A percentile compares a stretch with the other conserved stretches of the same genome.
Conservation (phyloP, 1,140 invertebrate genomes). For the Macrotrachela quadricornifera region DNA sequence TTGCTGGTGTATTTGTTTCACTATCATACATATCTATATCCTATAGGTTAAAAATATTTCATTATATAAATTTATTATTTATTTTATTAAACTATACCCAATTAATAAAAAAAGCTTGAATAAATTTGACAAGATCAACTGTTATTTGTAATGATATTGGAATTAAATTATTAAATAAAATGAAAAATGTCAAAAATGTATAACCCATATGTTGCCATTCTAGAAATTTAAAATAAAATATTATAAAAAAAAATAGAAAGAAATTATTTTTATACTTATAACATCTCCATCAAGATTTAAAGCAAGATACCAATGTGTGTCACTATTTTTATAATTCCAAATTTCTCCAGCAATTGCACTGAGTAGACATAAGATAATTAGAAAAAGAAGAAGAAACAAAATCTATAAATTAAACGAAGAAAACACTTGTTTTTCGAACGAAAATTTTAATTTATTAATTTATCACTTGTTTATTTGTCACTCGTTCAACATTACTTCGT, state of each 20-base stretch:
- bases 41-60: constrained; percentile 37
- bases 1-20: constrained; percentile 69
- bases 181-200: constrained; percentile 92
- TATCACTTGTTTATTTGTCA: constrained; percentile 44
- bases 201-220: constrained; percentile 60
- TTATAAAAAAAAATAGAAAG: not conserved
- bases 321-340: constrained; percentile 43
- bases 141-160: constrained; percentile 97
- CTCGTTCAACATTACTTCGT: constrained; percentile 71
- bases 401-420: constrained; percentile 34
- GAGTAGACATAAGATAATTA: constrained; percentile 65
- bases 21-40: constrained; percentile 70
- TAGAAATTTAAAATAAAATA: constrained; percentile 30
- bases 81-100: constrained; percentile 26
- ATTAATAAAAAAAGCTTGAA: constrained; percentile 41
- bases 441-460: too few relatives aligned
- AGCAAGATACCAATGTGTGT: constrained; percentile 62
- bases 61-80: too few relatives aligned
- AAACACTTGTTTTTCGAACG: too few relatives aligned
- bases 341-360: constrained; percentile 65
- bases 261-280: not conserved
- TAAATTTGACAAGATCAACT: constrained; percentile 86
- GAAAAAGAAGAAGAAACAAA: constrained; percentile 69
- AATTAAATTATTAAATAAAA: constrained; percentile 97
- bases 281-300: constrained; percentile 18